Conservation (phyloP, 1,140 invertebrate species). For the Drosophila orosa region DNA sequence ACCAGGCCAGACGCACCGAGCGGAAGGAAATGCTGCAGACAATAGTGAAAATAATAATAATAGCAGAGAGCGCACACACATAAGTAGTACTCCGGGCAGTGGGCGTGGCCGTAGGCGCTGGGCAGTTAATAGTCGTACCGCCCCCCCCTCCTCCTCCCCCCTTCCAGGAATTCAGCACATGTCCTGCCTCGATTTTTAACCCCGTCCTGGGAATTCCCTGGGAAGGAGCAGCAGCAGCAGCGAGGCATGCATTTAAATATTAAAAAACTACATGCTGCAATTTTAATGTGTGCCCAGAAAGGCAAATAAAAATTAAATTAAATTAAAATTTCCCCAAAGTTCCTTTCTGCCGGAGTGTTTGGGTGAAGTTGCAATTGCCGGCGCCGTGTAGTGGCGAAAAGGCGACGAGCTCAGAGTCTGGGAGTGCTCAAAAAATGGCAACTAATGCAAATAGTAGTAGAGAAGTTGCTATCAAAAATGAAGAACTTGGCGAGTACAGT, state of each 20-base stretch:
- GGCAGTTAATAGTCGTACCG: constrained; percentile 50
- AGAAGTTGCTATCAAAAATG: constrained; percentile 32
- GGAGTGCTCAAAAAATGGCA: constrained; percentile 18
- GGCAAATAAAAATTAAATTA: constrained; percentile 76
- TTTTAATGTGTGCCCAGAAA: constrained; percentile 72
- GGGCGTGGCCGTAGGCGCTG: constrained; percentile 28
- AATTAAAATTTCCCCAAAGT: constrained; percentile 68
- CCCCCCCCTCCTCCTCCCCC: not conserved
- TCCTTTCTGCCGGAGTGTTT: constrained; percentile 42
- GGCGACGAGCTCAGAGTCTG: not conserved
- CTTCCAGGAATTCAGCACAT: constrained; percentile 7
- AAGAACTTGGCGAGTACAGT: constrained; percentile 15
- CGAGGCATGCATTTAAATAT: constrained; percentile 68
- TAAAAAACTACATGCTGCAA: constrained; percentile 62
- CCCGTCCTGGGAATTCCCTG: constrained; percentile 10
- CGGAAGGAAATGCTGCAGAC: constrained; percentile 64
- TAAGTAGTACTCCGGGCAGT: not conserved
- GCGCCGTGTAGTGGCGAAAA: not conserved
- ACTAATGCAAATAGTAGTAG: constrained; percentile 37
- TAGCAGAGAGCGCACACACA: constrained; percentile 22
- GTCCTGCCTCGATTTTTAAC: constrained; percentile 16
- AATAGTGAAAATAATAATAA: constrained; percentile 70
- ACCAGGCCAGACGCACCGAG: constrained; percentile 42
- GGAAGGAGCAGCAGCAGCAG: constrained; percentile 4
- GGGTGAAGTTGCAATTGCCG: constrained; percentile 43